phyloP scores from a whole-genome alignment of 2,888 invertebrate species.

The Platycheirus rosarum region DNA sequence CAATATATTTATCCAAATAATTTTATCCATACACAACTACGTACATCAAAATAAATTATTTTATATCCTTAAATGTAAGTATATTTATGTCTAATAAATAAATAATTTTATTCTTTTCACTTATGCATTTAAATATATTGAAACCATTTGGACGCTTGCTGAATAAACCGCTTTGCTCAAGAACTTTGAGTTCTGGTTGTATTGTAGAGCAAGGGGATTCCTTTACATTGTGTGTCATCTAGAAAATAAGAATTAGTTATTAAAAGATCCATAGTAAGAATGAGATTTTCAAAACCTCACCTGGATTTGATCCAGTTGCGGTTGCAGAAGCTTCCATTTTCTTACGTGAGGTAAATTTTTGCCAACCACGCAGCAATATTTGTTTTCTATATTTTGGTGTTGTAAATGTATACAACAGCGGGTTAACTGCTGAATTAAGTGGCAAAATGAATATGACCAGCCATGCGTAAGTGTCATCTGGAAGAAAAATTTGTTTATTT shows the following conservation, averaged over 20 bases:
- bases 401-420: slow-evolving; percentile 87
- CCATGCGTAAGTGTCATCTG: slow-evolving; percentile 87
- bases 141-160: slow-evolving; percentile 25
- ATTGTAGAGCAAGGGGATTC: slow-evolving; percentile 65
- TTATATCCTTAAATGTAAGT: too few relatives aligned
- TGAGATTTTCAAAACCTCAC: slow-evolving; percentile 43
- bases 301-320: slow-evolving; percentile 80
- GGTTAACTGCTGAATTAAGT: slow-evolving; percentile 87
- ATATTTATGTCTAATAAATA: too few relatives aligned
- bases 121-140: too few relatives aligned
- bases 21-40: too few relatives aligned
- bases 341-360: slow-evolving; percentile 81
- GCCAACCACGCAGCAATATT: slow-evolving; percentile 82
- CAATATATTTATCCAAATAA: too few relatives aligned
- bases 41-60: too few relatives aligned
- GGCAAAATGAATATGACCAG: slow-evolving; percentile 87
- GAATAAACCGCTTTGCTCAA: background rate
- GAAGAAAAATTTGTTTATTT: too few relatives aligned
- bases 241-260: background rate
- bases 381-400: slow-evolving; percentile 86
- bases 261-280: background rate
- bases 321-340: slow-evolving; percentile 80
- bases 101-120: too few relatives aligned
- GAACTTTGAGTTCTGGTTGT: slow-evolving; percentile 59
- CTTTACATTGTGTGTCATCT: slow-evolving; percentile 68